Base-by-base conservation (phyloP, 2,797 vertebrate genomes). In the Ptychobarbus kaznakovi region DNA sequence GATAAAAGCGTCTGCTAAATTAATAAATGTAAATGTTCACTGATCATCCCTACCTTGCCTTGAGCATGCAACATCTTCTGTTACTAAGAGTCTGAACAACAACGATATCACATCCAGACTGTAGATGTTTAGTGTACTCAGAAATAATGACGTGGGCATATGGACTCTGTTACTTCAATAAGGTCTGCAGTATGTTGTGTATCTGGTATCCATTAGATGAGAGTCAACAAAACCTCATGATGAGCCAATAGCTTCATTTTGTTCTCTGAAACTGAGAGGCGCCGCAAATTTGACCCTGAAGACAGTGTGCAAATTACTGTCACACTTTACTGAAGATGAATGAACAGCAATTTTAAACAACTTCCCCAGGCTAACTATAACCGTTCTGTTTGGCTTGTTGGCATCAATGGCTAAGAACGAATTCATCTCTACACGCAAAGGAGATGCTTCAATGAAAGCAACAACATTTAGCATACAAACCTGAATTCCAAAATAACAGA, bases 261-360 rank as follows among this genome's bases (percentile, higher is more conserved):
- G 92, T 94, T 94, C 91, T 51, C 84, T 81, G 87, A 91, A 92
- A 91, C 92, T 91, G 85, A 90, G 87, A 92, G 87, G 93, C 93
- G 91, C 94, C 83, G 53, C 94, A 94, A 92, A 95, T 95, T 90
- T 90, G 84, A 94, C 93, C 92, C 92, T 92, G 93, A 92, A 94
- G 94, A 94, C 94, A 95, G 92, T 86, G 90, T 79, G 89, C 93
- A 95, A 95, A 94, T 95, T 95, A 92, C 90, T 94, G 94, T 95
- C 94, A 94, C 94, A 94, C 93, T 94, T 92, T 74, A 73, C 25
- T 40, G 81, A 80, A 72, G 86, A 86, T 81, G 89, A 94, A 91
- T 91, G 92, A 94, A 92, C 88, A 91, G 92, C 92, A 90, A 93
- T 92, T 92, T 90, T 92, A 80, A 82, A 89, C 81, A 90, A 84